A percentile compares a stretch with the other conserved stretches of the same genome.
Evolutionary conservation across 1,140 invertebrate species (phyloP).

Genomic region (Drosophila auraria): DNA sequence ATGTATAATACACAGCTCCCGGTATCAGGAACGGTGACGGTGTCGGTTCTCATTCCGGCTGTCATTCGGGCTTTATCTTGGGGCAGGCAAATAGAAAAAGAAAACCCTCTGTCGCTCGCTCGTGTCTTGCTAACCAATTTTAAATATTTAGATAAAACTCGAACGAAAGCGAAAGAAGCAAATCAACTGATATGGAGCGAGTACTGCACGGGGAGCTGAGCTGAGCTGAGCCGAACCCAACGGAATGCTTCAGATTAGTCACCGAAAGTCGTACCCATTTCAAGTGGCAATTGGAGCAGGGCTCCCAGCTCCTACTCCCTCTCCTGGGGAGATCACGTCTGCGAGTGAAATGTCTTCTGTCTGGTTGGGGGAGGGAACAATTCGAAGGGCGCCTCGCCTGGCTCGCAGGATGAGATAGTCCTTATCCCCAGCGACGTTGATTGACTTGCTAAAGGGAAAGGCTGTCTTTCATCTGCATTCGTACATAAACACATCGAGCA

Average conservation of each 20-base stretch:
- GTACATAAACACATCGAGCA: conserved; percentile 37
- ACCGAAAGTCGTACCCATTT: conserved; percentile 64
- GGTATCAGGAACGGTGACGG: conserved; percentile 23
- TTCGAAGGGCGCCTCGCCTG: neutral
- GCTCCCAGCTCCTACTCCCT: neutral
- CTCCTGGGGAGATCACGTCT: conserved; percentile 28
- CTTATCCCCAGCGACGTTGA: conserved; percentile 62
- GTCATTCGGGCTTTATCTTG: conserved; percentile 42
- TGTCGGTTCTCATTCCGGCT: conserved; percentile 44
- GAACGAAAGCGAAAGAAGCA: conserved; percentile 61
- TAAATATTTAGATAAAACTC: conserved; percentile 81
- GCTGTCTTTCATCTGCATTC: conserved; percentile 53
- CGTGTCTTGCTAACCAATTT: conserved; percentile 68
- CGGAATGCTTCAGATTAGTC: conserved; percentile 72
- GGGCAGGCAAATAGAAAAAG: conserved; percentile 36
- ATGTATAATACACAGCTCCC: conserved; percentile 40
- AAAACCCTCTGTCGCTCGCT: conserved; percentile 27
- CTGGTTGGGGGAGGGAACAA: neutral
- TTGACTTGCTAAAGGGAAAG: conserved; percentile 70
- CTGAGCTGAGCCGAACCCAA: neutral
- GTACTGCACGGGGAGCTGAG: neutral
- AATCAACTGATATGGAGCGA: conserved; percentile 67
- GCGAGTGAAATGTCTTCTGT: conserved; percentile 43
- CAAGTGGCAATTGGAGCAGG: conserved; percentile 49
- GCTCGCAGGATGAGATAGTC: conserved; percentile 22